phyloP scores from a whole-genome alignment of 2,888 invertebrate species.

The Cloeon dipterum region DNA sequence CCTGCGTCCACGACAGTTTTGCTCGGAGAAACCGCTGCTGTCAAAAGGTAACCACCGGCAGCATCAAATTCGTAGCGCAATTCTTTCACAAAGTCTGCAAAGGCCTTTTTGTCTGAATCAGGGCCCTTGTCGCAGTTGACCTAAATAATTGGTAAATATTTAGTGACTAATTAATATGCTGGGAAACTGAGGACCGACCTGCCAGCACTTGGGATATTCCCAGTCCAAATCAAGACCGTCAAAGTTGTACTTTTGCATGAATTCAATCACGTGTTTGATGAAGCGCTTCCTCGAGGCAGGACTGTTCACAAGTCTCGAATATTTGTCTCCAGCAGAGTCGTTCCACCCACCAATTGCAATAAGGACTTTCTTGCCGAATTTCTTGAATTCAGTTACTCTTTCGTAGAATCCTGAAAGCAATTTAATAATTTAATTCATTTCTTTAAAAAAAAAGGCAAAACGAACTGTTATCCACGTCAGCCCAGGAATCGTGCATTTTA shows the following conservation, averaged over 20 bases:
- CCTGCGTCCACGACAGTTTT: constrained; percentile 67
- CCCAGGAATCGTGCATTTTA: constrained; percentile 71
- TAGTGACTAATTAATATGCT: no score
- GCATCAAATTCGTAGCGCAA: constrained; percentile 39
- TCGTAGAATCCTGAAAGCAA: constrained; percentile 51
- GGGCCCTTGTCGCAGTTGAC: constrained; percentile 71
- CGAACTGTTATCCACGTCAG: constrained; percentile 69
- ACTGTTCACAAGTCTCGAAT: constrained; percentile 60
- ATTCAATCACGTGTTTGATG: constrained; percentile 46
- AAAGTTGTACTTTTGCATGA: constrained; percentile 58
- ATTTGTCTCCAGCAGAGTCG: constrained; percentile 76
- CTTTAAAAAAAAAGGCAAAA: constrained; percentile 8
- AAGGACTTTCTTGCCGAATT: constrained; percentile 59
- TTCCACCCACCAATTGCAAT: constrained; percentile 91
- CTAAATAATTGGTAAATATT: constrained; percentile 25
- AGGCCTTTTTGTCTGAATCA: constrained; percentile 57
- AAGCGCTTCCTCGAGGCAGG: constrained; percentile 48
- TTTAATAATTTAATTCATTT: background rate
- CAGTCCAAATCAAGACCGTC: constrained; percentile 90
- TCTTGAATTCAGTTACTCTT: constrained; percentile 52
- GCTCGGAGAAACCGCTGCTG: constrained; percentile 69
- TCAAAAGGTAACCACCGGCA: constrained; percentile 42
- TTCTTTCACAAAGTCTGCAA: constrained; percentile 49
- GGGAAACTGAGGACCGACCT: constrained; percentile 25
- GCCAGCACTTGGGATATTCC: constrained; percentile 86